Evolutionary conservation across 2,888 invertebrate genomes (phyloP), one percentile per base, ranked within the genome.

Genomic region (Timema cristinae): DNA sequence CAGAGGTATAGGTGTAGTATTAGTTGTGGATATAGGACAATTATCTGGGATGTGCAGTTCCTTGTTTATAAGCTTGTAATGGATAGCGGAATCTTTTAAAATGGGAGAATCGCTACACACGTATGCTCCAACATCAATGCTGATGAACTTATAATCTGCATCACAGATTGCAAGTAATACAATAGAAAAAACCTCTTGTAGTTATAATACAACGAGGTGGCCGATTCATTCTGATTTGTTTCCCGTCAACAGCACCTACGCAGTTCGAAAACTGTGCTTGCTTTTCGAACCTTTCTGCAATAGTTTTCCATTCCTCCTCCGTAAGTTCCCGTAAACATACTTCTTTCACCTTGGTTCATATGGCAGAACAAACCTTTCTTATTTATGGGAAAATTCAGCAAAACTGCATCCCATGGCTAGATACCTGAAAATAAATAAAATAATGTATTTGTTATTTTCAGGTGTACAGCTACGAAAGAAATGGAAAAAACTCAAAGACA

Each of bases 181-280:
- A 2, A 32, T 4, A n/a, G n/a, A n/a, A 32, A 32, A 32, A 1
- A 32, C 4, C 1, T 32, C 32, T 81, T 81, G 74, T 81, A 81
- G 70, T 80, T 79, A 67, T 73, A 78, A 74, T 77, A 76, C 70
- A 79, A 77, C 47, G 73, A n/a, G 73, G 66, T 51, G 80, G 79
- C 68, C 77, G 73, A 75, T 80, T 76, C 50, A 79, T 72, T 49
- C 76, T 50, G 59, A 79, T 73, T 75, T 80, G 80, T 74, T 81
- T 81, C 10, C 80, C 81, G 71, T 80, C 80, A 51, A 80, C 76
- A 7, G 80, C 78, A 50, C 78, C 79, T 51, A 78, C 59, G 68
- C 77, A 78, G 70, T 79, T 76, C 49, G 80, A 80, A 54, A 69
- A 48, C 10, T 68, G 13, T 54, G 56, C 52, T n/a, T 50, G 15